A percentile compares a stretch with the other conserved stretches of the same genome.
phyloP scores from a whole-genome alignment of 64 coral and sea anemone species.

The Dendronephthya gigantea region DNA sequence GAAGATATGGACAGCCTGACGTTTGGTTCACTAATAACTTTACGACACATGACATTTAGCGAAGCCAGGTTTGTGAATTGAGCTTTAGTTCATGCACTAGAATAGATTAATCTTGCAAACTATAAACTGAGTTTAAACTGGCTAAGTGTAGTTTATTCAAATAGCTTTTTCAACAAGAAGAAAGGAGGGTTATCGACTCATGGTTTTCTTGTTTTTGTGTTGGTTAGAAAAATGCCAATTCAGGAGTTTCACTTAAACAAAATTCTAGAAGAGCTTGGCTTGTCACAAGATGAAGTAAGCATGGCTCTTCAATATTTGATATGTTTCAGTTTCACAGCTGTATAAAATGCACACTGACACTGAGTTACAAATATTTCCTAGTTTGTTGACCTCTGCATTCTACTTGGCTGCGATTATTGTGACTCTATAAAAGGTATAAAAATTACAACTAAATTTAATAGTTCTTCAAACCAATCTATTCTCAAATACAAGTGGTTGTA shows the following conservation, averaged over 20 bases:
- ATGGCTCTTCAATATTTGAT: not conserved
- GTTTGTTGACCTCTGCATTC: conserved; percentile 93
- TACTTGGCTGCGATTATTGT: conserved; percentile 98
- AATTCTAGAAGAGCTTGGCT: conserved; percentile 57
- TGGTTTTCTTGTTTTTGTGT: too few species aligned
- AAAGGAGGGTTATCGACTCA: too few species aligned
- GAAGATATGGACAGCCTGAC: conserved; percentile 98
- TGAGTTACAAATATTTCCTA: conserved; percentile 30
- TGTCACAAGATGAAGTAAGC: conserved; percentile 73
- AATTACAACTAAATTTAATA: not conserved
- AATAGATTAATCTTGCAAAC: too few species aligned
- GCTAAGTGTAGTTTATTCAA: too few species aligned
- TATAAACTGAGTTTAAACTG: too few species aligned
- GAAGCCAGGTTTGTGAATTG: conserved; percentile 99
- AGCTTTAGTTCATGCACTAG: too few species aligned
- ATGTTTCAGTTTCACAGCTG: not conserved
- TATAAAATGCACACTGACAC: not conserved
- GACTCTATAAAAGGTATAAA: conserved; percentile 83
- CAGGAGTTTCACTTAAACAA: conserved; percentile 72
- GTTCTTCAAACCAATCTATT: not conserved
- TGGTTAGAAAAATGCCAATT: conserved; percentile 75
- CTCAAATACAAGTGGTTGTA: too few species aligned
- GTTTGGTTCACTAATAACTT: conserved; percentile 71
- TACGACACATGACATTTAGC: conserved; percentile 89
- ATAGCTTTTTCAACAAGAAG: too few species aligned